Conservation (phyloP, 2,797 vertebrate species). For the Microctenopoma stevenorrisi region DNA sequence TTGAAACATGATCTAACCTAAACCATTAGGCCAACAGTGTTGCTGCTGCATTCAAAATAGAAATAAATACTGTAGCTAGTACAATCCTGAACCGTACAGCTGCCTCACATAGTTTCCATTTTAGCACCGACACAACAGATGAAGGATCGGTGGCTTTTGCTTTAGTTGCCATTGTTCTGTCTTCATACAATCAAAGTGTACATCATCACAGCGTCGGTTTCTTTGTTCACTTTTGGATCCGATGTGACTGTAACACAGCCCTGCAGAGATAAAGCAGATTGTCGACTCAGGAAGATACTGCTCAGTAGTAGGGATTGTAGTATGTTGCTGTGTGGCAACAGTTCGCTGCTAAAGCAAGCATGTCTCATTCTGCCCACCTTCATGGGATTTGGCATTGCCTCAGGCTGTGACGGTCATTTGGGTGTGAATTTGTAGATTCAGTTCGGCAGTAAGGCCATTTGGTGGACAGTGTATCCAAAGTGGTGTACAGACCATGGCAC, state of each 20-base stretch:
- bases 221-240: conserved; percentile 17
- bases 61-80: conserved; percentile 42
- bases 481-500: conserved; percentile 17
- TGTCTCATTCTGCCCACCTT: not conserved
- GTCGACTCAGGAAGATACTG: not conserved
- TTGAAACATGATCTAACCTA: not conserved
- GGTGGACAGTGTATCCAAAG: conserved; percentile 46
- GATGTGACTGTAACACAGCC: conserved; percentile 3
- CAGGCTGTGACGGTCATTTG: conserved; percentile 5
- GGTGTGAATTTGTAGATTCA: conserved; percentile 28
- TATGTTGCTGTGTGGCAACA: not conserved
- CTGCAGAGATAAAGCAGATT: not conserved
- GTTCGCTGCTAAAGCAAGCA: conserved; percentile 3
- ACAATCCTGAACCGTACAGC: conserved; percentile 44
- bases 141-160: conserved; percentile 47
- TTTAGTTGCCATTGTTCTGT: conserved; percentile 37
- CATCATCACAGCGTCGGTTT: conserved; percentile 4
- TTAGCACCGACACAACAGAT: conserved; percentile 52
- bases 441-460: conserved; percentile 23
- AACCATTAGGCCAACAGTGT: not conserved
- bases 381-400: not conserved
- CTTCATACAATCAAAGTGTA: conserved; percentile 19
- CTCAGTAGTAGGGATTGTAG: not conserved
- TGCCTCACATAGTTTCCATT: conserved; percentile 66
- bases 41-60: conserved; percentile 9